Percentiles rank a stretch among this genome's conserved stretches.
Conservation (phyloP, 2,113 vertebrate genomes). For the Amblyopsis rosae region DNA sequence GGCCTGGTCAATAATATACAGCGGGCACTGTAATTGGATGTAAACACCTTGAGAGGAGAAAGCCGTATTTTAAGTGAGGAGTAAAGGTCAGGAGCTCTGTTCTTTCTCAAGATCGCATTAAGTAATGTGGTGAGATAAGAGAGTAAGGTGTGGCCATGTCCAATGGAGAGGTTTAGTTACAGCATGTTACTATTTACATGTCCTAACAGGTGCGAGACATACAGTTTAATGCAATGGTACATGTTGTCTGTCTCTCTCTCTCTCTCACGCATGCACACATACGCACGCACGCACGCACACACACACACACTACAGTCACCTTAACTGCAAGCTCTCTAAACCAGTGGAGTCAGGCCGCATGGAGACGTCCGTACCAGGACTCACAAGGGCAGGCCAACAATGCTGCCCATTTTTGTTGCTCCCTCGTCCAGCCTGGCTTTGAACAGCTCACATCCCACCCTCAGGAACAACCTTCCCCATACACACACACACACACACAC, state of each 20-base stretch:
- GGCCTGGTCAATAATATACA: too few species aligned
- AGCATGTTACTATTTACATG: slow-evolving; percentile 56
- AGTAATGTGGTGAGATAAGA: too few species aligned
- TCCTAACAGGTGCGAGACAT: slow-evolving; percentile 13
- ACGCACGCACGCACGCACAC: not conserved
- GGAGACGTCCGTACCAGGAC: slow-evolving; percentile 72
- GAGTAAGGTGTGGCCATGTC: slow-evolving; percentile 50
- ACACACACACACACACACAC: not conserved
- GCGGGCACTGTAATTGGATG: too few species aligned
- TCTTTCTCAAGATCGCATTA: too few species aligned
- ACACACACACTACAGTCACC: slow-evolving; percentile 25
- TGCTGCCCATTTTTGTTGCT: slow-evolving; percentile 57
- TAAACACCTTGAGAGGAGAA: too few species aligned
- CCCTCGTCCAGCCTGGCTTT: slow-evolving; percentile 52
- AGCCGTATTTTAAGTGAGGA: too few species aligned
- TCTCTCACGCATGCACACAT: slow-evolving; percentile 1
- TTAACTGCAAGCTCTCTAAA: slow-evolving; percentile 44
- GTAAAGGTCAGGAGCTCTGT: too few species aligned
- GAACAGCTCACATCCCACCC: slow-evolving; percentile 51
- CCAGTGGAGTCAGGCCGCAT: slow-evolving; percentile 36
- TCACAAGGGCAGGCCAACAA: slow-evolving; percentile 57
- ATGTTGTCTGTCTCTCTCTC: slow-evolving; percentile 13
- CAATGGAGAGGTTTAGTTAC: slow-evolving; percentile 11
- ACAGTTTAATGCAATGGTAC: not conserved
- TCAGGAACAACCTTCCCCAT: not conserved